Conservation (phyloP, 92 coral and sea anemone genomes). For the Actinostola sp. region DNA sequence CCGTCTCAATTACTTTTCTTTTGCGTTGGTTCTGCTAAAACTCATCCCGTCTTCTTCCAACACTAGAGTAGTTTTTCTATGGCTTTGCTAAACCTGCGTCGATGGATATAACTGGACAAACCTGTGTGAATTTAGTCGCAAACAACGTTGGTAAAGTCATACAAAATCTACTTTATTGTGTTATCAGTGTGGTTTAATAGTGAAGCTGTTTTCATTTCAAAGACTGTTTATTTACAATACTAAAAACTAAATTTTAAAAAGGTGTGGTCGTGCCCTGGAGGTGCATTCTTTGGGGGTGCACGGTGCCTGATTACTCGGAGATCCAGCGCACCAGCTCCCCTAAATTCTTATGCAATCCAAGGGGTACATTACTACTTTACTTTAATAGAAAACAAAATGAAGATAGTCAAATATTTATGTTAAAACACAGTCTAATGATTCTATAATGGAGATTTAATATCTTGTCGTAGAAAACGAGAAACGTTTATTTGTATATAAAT, state of each 20-base stretch:
- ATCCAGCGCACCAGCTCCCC: too few species aligned
- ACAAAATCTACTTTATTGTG: too few species aligned
- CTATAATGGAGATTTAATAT: neutral
- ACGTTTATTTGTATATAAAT: conserved; percentile 29
- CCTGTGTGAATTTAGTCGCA: too few species aligned
- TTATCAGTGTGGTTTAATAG: too few species aligned
- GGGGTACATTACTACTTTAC: neutral
- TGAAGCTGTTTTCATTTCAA: neutral
- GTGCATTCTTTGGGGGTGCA: neutral
- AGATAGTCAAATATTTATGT: conserved; percentile 7
- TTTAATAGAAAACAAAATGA: neutral
- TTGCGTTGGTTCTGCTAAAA: neutral
- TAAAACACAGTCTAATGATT: neutral
- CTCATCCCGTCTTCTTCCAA: too few species aligned
- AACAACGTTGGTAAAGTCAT: too few species aligned
- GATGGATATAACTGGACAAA: too few species aligned
- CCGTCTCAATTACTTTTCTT: neutral
- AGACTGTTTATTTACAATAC: neutral
- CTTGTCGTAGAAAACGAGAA: neutral
- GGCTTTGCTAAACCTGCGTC: too few species aligned
- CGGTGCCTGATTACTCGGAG: too few species aligned
- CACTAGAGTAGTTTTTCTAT: too few species aligned
- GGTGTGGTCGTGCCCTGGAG: neutral
- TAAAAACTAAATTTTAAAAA: neutral
- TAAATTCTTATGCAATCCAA: too few species aligned